Conservation (phyloP, 1,140 invertebrate genomes). For the Hestina assimilis region DNA sequence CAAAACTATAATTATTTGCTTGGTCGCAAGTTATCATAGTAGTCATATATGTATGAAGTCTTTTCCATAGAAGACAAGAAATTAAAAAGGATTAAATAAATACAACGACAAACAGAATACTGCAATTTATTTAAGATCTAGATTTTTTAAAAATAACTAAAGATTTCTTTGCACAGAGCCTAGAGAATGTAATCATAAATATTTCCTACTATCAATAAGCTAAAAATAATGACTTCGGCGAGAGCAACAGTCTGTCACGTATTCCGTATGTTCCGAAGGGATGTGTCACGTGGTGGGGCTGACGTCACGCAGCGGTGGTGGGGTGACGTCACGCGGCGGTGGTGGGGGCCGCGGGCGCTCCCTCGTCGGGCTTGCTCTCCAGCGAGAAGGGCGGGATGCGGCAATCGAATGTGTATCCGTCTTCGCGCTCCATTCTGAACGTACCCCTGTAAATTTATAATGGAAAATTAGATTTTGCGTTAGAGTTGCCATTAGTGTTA, state of each 20-base stretch:
- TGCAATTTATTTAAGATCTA: slow-evolving; percentile 76
- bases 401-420: slow-evolving; percentile 97
- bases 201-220: slow-evolving; percentile 17
- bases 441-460: slow-evolving; percentile 86
- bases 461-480: background rate
- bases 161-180: slow-evolving; percentile 22
- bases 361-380: slow-evolving; percentile 93
- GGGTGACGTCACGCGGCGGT: slow-evolving; percentile 28
- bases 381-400: slow-evolving; percentile 97
- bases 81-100: slow-evolving; percentile 18
- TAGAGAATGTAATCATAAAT: slow-evolving; percentile 24
- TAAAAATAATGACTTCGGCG: slow-evolving; percentile 37
- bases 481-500: too few relatives aligned
- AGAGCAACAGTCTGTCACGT: background rate
- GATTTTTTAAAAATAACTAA: slow-evolving; percentile 32
- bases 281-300: background rate
- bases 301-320: background rate
- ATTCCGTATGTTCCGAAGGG: background rate
- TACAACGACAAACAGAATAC: slow-evolving; percentile 60
- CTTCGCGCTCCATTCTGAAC: slow-evolving; percentile 96
- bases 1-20: too few relatives aligned
- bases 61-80: too few relatives aligned
- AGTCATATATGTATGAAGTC: too few relatives aligned
- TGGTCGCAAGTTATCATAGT: too few relatives aligned
- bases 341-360: slow-evolving; percentile 67